phyloP scores from a whole-genome alignment of 2,797 vertebrate species.

The Xyrichtys novacula region DNA sequence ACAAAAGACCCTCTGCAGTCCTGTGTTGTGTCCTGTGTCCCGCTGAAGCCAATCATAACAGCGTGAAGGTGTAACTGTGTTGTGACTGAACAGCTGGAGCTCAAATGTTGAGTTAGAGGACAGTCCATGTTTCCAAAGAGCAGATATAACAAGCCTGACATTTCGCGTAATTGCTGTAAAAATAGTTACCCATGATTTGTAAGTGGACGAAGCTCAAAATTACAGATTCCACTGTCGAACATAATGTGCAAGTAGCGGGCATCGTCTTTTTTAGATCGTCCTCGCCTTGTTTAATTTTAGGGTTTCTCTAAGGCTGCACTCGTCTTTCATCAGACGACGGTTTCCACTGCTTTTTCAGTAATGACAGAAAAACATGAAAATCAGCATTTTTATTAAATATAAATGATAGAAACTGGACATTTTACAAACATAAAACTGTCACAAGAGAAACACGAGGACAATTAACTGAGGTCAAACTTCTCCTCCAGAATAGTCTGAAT shows the following conservation, averaged over 20 bases:
- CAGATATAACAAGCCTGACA: conserved; percentile 37
- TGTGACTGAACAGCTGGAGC: background rate
- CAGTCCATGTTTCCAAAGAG: conserved; percentile 15
- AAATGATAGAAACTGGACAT: conserved; percentile 36
- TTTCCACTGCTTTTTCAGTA: conserved; percentile 15
- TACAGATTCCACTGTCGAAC: conserved; percentile 44
- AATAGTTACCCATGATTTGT: conserved; percentile 48
- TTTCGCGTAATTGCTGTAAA: conserved; percentile 49
- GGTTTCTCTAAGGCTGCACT: conserved; percentile 16
- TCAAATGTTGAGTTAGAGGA: conserved; percentile 23
- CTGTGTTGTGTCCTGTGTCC: conserved; percentile 33
- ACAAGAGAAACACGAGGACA: conserved; percentile 43
- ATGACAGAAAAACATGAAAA: conserved; percentile 38
- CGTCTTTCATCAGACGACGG: conserved; percentile 11
- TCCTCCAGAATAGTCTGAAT: background rate
- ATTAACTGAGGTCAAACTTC: conserved; percentile 53
- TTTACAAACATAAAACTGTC: conserved; percentile 58
- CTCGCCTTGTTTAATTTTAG: conserved; percentile 42
- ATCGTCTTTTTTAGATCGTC: conserved; percentile 15
- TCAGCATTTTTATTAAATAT: conserved; percentile 70
- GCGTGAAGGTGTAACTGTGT: background rate
- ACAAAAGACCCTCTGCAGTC: conserved; percentile 62
- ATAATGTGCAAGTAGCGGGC: conserved; percentile 38
- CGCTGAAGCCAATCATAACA: conserved; percentile 4
- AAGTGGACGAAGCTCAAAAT: conserved; percentile 49